A percentile compares a stretch with the other conserved stretches of the same genome.
These are phyloP conservation scores for Serilophus lunatus DNA, from an alignment of 2,113 vertebrate genomes.

Conservation along the genomic window DNA sequence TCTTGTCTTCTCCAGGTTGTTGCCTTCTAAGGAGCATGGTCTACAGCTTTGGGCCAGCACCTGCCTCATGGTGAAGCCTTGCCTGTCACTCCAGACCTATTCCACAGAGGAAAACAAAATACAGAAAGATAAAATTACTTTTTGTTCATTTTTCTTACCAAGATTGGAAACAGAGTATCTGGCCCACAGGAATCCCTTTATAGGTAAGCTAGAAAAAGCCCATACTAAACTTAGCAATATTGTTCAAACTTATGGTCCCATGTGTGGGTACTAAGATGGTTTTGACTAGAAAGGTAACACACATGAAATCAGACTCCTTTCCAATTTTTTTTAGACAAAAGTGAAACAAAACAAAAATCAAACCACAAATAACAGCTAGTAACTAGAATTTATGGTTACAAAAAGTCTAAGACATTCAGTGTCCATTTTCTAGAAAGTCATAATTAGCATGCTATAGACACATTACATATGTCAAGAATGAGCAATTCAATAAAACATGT, in stretches of 20 bases:
- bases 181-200: not conserved
- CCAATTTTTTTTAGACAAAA: not conserved
- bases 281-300: not conserved
- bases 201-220: not conserved
- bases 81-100: not conserved
- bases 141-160: not conserved
- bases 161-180: not conserved
- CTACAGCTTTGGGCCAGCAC: not conserved
- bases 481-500: not conserved
- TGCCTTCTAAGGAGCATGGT: not conserved
- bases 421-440: not conserved
- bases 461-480: not conserved
- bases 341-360: rapidly evolving
- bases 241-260: not conserved
- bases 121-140: conserved; percentile 18
- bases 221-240: not conserved
- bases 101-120: conserved; percentile 9
- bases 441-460: not conserved
- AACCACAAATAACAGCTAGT: not conserved
- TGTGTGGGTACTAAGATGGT: not conserved
- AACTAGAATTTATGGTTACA: not conserved
- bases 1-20: not conserved
- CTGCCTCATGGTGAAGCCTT: not conserved
- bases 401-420: not conserved
- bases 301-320: not conserved